Percentiles rank a stretch among this genome's conserved stretches.
Evolutionary conservation across 2,888 invertebrate species (phyloP).

Genomic region (Pedicia rivosa): DNA sequence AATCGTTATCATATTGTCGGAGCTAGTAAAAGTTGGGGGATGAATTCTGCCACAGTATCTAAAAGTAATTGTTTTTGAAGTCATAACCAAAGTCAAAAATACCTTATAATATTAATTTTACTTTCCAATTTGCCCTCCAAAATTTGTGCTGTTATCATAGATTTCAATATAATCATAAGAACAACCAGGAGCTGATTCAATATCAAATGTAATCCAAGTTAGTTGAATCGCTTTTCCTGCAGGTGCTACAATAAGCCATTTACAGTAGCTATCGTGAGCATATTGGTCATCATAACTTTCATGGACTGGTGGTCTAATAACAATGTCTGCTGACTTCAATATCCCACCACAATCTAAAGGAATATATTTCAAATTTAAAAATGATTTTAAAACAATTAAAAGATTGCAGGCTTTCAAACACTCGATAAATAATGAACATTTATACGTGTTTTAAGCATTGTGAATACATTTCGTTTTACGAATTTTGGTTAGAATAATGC

Average conservation of each 20-base stretch:
- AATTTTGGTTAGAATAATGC: too few species aligned
- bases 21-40: constrained; percentile 51
- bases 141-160: constrained; percentile 39
- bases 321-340: constrained; percentile 39
- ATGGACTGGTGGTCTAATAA: constrained; percentile 45
- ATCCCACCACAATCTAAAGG: constrained; percentile 55
- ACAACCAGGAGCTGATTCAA: constrained; percentile 42
- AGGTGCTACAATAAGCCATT: constrained; percentile 63
- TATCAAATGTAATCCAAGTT: constrained; percentile 52
- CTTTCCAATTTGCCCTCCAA: constrained; percentile 27
- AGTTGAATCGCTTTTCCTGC: constrained; percentile 50
- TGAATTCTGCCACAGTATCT: constrained; percentile 51
- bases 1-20: constrained; percentile 50
- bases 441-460: too few species aligned
- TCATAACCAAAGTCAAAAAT: neutral
- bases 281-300: constrained; percentile 26
- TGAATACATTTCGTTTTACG: too few species aligned
- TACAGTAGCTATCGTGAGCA: constrained; percentile 37
- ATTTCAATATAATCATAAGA: constrained; percentile 52
- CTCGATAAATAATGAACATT: too few species aligned
- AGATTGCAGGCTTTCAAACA: too few species aligned
- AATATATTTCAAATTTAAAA: neutral
- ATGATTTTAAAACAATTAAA: too few species aligned
- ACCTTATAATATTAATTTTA: constrained; percentile 1
- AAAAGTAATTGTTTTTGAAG: too few species aligned